Conservation (phyloP, 2,888 invertebrate species). For the Diarsia brunnea region DNA sequence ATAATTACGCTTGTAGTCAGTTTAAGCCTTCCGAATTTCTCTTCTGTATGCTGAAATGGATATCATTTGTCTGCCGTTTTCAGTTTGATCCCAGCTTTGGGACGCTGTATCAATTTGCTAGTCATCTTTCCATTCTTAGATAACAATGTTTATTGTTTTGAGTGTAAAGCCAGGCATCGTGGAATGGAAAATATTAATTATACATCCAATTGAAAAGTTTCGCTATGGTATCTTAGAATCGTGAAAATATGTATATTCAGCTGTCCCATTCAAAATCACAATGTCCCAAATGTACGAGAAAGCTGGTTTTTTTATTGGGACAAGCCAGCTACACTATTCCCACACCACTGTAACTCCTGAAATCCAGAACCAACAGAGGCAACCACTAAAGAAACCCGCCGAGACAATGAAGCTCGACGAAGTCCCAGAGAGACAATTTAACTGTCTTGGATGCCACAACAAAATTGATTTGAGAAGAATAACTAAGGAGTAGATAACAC, state of each 20-base stretch:
- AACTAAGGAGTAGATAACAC: no score
- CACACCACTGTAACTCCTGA: no score
- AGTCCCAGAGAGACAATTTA: no score
- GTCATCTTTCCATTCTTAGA: conserved; percentile 35
- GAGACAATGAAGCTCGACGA: no score
- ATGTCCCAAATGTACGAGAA: not conserved
- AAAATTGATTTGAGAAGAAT: no score
- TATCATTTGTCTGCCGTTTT: conserved; percentile 73
- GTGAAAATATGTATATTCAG: not conserved
- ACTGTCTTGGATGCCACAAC: no score
- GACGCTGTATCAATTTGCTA: conserved; percentile 47
- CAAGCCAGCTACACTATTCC: no score
- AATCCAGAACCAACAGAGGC: no score
- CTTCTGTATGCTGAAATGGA: conserved; percentile 71
- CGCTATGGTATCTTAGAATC: not conserved
- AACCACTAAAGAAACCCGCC: no score
- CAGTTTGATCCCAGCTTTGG: conserved; percentile 42
- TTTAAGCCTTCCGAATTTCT: conserved; percentile 70
- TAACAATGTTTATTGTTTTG: conserved; percentile 30
- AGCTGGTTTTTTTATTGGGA: not conserved
- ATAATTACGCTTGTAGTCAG: conserved; percentile 76
- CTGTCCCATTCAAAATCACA: not conserved
- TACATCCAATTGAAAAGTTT: not conserved
- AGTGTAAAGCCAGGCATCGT: no score
- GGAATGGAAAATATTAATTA: not conserved